phyloP scores from a whole-genome alignment of 2,797 vertebrate genomes.

The Oreochromis grahami region DNA sequence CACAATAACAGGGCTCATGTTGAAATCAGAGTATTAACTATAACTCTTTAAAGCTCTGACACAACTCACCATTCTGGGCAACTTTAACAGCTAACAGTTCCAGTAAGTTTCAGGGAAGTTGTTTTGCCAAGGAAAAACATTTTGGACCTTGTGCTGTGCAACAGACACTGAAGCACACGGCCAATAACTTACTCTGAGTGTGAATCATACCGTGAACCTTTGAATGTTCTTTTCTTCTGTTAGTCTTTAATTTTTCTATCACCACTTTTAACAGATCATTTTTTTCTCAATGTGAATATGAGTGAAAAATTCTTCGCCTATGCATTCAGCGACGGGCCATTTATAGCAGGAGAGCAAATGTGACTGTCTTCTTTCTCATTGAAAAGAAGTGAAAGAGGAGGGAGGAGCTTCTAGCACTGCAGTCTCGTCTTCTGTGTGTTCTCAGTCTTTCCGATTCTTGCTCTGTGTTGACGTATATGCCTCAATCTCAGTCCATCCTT shows the following conservation, averaged over 20 bases:
- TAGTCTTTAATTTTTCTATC: background rate
- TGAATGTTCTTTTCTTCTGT: constrained; percentile 33
- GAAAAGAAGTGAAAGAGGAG: constrained; percentile 1
- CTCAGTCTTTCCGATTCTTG: background rate
- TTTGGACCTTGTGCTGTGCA: constrained; percentile 8
- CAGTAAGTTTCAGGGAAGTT: constrained; percentile 39
- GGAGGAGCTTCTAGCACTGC: constrained; percentile 29
- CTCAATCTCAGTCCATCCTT: background rate
- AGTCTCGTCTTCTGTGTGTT: background rate
- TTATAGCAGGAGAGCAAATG: constrained; percentile 8
- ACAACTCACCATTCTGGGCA: constrained; percentile 34
- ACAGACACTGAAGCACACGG: background rate
- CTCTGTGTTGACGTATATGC: background rate
- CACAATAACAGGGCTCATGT: background rate
- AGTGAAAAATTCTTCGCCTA: background rate
- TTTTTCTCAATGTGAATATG: background rate
- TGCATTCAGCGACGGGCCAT: background rate
- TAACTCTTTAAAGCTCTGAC: constrained; percentile 11
- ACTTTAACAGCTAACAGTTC: background rate
- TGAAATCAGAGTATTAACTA: background rate
- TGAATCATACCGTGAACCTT: constrained; percentile 23
- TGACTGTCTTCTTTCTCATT: constrained; percentile 5
- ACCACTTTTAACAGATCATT: background rate
- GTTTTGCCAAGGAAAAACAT: constrained; percentile 34
- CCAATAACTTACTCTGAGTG: constrained; percentile 23